Evolutionary conservation across 1,140 invertebrate genomes (phyloP), one percentile per base, ranked within the genome.

Genomic region (Calephelis nemesis): DNA sequence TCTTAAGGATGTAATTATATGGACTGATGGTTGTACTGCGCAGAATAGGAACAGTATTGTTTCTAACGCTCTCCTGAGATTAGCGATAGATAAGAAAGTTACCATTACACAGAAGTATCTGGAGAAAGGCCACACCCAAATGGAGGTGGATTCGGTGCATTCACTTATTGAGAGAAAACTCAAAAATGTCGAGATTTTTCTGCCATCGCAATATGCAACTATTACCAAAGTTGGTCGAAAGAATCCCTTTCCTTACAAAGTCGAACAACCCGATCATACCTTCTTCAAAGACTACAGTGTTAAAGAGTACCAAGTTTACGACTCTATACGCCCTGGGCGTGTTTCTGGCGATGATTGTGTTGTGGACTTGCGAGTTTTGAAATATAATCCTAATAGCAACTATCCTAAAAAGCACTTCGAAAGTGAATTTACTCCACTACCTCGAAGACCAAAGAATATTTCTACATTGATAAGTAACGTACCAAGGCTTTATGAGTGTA

Each of bases 121-220:
- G 47, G 80, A 84, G 70, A 78, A 77, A 62, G 83, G 85, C n/a
- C 84, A 88, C 66, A 87, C 80, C n/a, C 84, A 91, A 58, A 91
- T 85, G 82, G 83, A 91, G 67, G 73, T 75, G 19, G 86, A 71
- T 67, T 67, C 65, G 19, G 65, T 70, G 7, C 64, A 66, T 54
- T 70, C 69, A 47, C 45, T 67, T 19, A 67, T 67, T 67, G 65
- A 71, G 62, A 64, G 62, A 19, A 67, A 71, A 12, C 13, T 65
- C 7, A 64, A 67, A 67, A 63, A 71, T 68, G 19, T 39, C 15
- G 66, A 68, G 42, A 68, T 68, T 48, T 68, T 70, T 15, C 40
- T 72, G 47, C 67, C 68, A 8, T 68, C 62, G 45, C 70, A 74
- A 65, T 72, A 72, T 42, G 67, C 69, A 1, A 67, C 73, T 10